Evolutionary conservation across 2,888 invertebrate species (phyloP).

Genomic region (Tenodera sinensis): DNA sequence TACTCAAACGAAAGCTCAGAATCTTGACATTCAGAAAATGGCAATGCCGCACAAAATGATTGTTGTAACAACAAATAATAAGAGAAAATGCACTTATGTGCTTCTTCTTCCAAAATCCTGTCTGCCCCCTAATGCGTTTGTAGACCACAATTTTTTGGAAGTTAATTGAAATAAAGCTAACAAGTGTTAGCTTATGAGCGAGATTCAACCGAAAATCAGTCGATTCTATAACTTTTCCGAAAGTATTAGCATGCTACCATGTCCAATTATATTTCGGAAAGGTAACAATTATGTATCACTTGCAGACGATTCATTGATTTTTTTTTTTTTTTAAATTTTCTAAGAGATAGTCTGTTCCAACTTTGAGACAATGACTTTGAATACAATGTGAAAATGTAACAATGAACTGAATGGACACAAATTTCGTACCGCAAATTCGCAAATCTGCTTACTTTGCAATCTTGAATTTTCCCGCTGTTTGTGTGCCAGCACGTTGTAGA

Average conservation of each 20-base stretch:
- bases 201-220: too few species aligned
- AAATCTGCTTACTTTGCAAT: not conserved
- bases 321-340: not conserved
- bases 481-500: not conserved
- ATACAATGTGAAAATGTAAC: not conserved
- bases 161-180: not conserved
- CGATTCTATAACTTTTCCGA: too few species aligned
- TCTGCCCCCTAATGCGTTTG: not conserved
- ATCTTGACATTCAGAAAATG: not conserved
- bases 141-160: not conserved
- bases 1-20: slow-evolving; percentile 27
- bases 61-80: not conserved
- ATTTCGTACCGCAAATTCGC: too few species aligned
- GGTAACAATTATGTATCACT: too few species aligned
- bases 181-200: not conserved
- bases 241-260: too few species aligned
- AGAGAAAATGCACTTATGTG: slow-evolving; percentile 6
- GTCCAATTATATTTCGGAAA: too few species aligned
- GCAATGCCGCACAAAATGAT: not conserved
- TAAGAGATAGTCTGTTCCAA: not conserved
- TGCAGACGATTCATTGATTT: not conserved
- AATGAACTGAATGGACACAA: not conserved
- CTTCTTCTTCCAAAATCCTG: slow-evolving; percentile 2
- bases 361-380: not conserved
- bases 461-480: not conserved